A percentile compares a stretch with the other conserved stretches of the same genome.
phyloP scores from a whole-genome alignment of 2,797 vertebrate species.

The Darevskia mixta region DNA sequence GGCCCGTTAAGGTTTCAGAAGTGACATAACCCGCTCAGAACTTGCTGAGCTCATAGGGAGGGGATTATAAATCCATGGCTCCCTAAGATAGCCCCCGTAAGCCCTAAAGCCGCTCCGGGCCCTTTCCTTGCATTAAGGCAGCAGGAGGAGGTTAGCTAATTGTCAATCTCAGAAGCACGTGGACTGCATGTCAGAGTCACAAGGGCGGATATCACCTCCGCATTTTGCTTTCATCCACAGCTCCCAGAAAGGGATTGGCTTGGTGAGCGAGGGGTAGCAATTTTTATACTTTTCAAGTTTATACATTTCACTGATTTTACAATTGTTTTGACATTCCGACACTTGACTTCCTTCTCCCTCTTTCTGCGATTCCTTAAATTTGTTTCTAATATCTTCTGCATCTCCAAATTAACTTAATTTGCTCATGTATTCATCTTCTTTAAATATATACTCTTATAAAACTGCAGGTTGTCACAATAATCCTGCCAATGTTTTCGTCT shows the following conservation, averaged over 20 bases:
- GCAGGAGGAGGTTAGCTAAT: not conserved
- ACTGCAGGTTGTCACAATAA: too few species aligned
- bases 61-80: conserved; percentile 18
- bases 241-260: not conserved
- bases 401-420: too few species aligned
- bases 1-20: not conserved
- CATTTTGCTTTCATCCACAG: not conserved
- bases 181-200: not conserved
- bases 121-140: not conserved
- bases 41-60: not conserved
- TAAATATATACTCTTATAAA: too few species aligned
- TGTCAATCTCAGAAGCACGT: not conserved
- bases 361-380: too few species aligned
- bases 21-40: conserved; percentile 33
- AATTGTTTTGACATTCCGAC: too few species aligned
- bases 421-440: too few species aligned
- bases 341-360: too few species aligned
- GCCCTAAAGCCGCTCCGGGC: conserved; percentile 44
- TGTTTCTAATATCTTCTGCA: too few species aligned
- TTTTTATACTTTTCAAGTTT: too few species aligned
- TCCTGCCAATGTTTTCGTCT: too few species aligned
- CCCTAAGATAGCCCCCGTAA: conserved; percentile 51
- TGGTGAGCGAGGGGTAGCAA: not conserved
- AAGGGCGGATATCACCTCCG: not conserved
- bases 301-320: too few species aligned